Percentiles rank a stretch among this genome's conserved stretches.
Conservation (phyloP, 2,888 invertebrate genomes). For the Aspidiotus rigidus region DNA sequence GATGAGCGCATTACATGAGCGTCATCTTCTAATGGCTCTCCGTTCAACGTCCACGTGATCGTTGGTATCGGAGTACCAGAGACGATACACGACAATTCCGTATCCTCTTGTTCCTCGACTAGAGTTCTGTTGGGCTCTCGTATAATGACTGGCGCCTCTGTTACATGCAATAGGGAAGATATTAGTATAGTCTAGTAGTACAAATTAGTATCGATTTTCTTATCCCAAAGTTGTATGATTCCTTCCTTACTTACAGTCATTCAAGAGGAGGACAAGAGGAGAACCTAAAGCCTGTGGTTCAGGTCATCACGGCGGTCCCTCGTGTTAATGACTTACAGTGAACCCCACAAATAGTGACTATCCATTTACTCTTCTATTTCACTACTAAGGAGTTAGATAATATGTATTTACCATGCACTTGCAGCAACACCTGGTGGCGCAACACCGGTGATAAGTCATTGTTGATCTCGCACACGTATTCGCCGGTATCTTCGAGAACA, state of each 20-base stretch:
- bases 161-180: conserved; percentile 7
- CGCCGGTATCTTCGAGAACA: conserved; percentile 57
- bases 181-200: too few relatives aligned
- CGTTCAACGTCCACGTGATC: conserved; percentile 78
- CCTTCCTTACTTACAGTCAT: too few relatives aligned
- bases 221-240: too few relatives aligned
- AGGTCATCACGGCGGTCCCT: too few relatives aligned
- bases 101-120: conserved; percentile 48
- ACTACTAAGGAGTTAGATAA: too few relatives aligned
- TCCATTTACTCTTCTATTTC: too few relatives aligned
- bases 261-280: too few relatives aligned
- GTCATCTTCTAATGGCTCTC: conserved; percentile 56
- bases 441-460: conserved; percentile 51
- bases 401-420: conserved; percentile 44
- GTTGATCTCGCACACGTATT: conserved; percentile 66
- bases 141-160: conserved; percentile 44
- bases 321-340: too few relatives aligned
- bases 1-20: conserved; percentile 42
- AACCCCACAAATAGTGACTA: too few relatives aligned
- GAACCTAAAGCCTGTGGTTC: too few relatives aligned
- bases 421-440: conserved; percentile 46
- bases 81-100: conserved; percentile 50
- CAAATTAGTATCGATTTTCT: too few relatives aligned
- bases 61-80: conserved; percentile 65
- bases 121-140: conserved; percentile 43